Conservation (phyloP, 1,140 invertebrate genomes). For the Pogonomyrmex californicus region DNA sequence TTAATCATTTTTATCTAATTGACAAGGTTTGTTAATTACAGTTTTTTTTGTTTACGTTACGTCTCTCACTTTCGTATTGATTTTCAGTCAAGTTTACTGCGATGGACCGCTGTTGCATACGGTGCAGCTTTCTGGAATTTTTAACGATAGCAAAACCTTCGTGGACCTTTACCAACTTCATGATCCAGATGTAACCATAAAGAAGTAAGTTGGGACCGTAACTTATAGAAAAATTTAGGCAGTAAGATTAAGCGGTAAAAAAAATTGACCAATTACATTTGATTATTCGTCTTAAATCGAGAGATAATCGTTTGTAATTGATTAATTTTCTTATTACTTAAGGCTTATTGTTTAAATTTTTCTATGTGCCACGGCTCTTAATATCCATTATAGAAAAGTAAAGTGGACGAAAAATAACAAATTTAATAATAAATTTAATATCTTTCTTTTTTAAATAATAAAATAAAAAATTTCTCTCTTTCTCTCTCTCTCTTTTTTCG, state of each 20-base stretch:
- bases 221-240: no score
- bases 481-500: not conserved
- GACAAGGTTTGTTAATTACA: slow-evolving; percentile 17
- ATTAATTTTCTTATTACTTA: no score
- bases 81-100: slow-evolving; percentile 93
- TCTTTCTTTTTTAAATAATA: not conserved
- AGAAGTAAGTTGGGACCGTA: slow-evolving; percentile 86
- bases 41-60: not conserved
- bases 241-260: no score
- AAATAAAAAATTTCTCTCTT: not conserved
- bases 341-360: no score
- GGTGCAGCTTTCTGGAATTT: slow-evolving; percentile 93
- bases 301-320: no score
- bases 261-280: no score
- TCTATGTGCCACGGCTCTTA: no score
- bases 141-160: slow-evolving; percentile 96
- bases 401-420: not conserved
- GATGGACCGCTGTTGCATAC: slow-evolving; percentile 93
- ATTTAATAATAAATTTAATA: slow-evolving; percentile 6
- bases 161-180: slow-evolving; percentile 95
- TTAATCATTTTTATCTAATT: slow-evolving; percentile 29
- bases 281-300: no score
- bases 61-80: slow-evolving; percentile 1
- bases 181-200: slow-evolving; percentile 89
- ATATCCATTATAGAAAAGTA: not conserved